These are phyloP conservation scores for Oryctes rhinoceros DNA, from an alignment of 1,140 invertebrate species.

Conservation along the genomic window DNA sequence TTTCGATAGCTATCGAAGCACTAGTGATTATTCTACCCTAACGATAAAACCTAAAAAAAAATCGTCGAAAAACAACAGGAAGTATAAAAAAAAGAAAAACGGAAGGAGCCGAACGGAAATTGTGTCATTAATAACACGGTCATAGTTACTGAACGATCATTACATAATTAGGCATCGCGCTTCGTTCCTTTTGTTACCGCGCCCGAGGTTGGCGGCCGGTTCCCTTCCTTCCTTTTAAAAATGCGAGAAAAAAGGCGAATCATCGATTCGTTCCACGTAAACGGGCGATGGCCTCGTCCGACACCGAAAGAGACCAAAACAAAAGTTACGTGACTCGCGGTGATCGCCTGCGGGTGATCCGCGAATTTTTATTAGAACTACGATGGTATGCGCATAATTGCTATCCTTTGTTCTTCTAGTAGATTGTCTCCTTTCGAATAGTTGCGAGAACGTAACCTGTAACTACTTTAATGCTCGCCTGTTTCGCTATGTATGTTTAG, in stretches of 20 bases:
- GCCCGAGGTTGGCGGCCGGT: neutral
- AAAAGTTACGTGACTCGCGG: conserved; percentile 18
- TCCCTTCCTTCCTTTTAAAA: neutral
- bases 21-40: neutral
- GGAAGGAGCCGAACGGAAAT: conserved; percentile 14
- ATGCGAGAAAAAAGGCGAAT: neutral
- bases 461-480: too few relatives aligned
- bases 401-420: neutral
- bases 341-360: neutral
- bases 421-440: neutral
- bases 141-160: neutral
- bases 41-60: neutral
- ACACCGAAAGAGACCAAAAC: neutral
- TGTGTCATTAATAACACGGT: neutral
- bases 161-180: neutral
- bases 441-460: too few relatives aligned
- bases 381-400: neutral
- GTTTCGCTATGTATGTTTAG: too few relatives aligned
- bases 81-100: neutral
- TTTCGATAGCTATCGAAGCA: too few relatives aligned
- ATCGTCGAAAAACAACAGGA: neutral
- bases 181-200: neutral
- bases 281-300: conserved; percentile 1
- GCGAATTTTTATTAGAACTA: neutral
- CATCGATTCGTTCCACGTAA: conserved; percentile 2